These are phyloP conservation scores for Dolomedes plantarius DNA, from an alignment of 2,888 invertebrate genomes.

Conservation along the genomic window DNA sequence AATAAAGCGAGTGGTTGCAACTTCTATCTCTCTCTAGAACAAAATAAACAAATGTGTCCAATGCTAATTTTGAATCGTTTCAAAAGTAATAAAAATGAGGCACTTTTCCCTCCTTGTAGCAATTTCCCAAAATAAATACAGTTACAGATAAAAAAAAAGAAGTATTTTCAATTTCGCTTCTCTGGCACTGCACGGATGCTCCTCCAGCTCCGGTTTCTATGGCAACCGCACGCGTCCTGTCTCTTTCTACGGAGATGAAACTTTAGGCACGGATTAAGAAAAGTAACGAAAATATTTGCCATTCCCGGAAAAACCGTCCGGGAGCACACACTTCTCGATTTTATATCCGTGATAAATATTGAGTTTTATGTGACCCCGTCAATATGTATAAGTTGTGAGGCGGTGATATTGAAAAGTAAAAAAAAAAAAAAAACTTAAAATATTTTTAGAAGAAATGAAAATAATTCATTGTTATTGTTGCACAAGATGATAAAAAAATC, in stretches of 20 bases:
- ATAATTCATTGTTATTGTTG: slow-evolving; percentile 61
- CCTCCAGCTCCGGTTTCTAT: slow-evolving; percentile 35
- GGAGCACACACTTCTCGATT: slow-evolving; percentile 29
- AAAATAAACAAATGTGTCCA: slow-evolving; percentile 41
- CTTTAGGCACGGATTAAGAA: slow-evolving; percentile 68
- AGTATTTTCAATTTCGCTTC: slow-evolving; percentile 61
- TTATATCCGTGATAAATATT: slow-evolving; percentile 63
- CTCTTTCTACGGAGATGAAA: slow-evolving; percentile 57
- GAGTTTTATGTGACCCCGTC: slow-evolving; percentile 47
- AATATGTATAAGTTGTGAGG: slow-evolving; percentile 42
- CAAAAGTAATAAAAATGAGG: slow-evolving; percentile 43
- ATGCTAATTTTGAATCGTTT: slow-evolving; percentile 48
- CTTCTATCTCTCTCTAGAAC: slow-evolving; percentile 6
- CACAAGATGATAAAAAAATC: slow-evolving; percentile 9
- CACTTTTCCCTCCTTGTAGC: slow-evolving; percentile 31
- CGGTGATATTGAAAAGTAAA: slow-evolving; percentile 20
- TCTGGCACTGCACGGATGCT: slow-evolving; percentile 33
- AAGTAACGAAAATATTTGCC: slow-evolving; percentile 67
- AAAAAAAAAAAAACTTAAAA: slow-evolving; percentile 7
- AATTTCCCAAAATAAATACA: slow-evolving; percentile 56
- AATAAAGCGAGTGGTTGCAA: too few relatives aligned
- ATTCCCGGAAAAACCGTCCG: slow-evolving; percentile 23
- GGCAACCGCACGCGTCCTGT: slow-evolving; percentile 48
- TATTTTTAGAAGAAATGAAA: slow-evolving; percentile 19
- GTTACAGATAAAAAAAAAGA: slow-evolving; percentile 16